Conservation (phyloP, 2,888 invertebrate species). For the Phrixothrix hirtus region DNA sequence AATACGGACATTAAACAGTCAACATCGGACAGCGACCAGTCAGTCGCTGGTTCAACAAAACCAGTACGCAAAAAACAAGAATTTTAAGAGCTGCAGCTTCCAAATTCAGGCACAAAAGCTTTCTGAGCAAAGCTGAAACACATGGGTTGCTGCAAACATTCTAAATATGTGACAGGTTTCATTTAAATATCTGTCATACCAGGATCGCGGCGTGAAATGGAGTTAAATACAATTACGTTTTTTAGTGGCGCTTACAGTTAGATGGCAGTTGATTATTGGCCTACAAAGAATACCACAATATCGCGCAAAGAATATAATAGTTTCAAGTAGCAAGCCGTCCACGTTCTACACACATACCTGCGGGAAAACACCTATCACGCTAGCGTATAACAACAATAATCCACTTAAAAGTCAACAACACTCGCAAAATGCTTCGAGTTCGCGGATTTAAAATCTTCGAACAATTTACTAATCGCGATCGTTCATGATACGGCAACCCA, state of each 20-base stretch:
- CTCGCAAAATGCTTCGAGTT: slow-evolving; percentile 9
- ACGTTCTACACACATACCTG: slow-evolving; percentile 41
- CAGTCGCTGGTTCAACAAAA: slow-evolving; percentile 28
- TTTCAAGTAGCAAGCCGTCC: slow-evolving; percentile 28
- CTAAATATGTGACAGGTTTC: slow-evolving; percentile 47
- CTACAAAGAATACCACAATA: slow-evolving; percentile 24
- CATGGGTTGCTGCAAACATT: slow-evolving; percentile 42
- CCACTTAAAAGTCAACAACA: slow-evolving; percentile 13
- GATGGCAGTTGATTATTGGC: slow-evolving; percentile 25
- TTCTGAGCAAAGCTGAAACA: slow-evolving; percentile 38
- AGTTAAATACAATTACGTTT: slow-evolving; percentile 17
- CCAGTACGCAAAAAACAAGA: slow-evolving; percentile 40
- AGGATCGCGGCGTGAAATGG: slow-evolving; percentile 30
- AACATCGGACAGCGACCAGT: slow-evolving; percentile 31
- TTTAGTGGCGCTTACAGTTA: slow-evolving; percentile 24
- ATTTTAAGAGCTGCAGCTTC: slow-evolving; percentile 40
- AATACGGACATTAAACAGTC: slow-evolving; percentile 20
- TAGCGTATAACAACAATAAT: slow-evolving; percentile 37
- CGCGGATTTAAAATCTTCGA: slow-evolving; percentile 5
- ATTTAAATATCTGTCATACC: slow-evolving; percentile 43
- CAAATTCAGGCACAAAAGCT: slow-evolving; percentile 40
- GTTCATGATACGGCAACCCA: slow-evolving; percentile 10
- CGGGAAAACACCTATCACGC: slow-evolving; percentile 39
- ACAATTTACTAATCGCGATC: slow-evolving; percentile 4
- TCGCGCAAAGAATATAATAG: slow-evolving; percentile 18